Base-by-base conservation (phyloP, 2,888 invertebrate species). In the Pammene aurita region DNA sequence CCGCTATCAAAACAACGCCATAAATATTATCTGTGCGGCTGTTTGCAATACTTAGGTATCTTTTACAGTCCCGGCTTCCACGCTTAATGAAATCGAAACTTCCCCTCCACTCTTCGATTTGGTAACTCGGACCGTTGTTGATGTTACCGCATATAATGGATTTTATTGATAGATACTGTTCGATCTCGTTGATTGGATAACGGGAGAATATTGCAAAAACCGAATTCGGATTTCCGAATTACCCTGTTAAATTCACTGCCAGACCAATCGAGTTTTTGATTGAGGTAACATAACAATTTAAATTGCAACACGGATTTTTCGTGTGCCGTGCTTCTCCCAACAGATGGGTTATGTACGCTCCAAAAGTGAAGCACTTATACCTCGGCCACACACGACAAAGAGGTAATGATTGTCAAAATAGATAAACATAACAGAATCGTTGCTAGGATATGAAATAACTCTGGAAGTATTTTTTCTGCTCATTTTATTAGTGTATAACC, bases 1-100 rank as follows among this genome's bases (percentile, higher is more conserved):
- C 67, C 75, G 74, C 75, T 73, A 75, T 84, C 85, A 85, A 84
- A 86, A 85, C 84, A 86, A 78, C 78, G 74, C 80, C 81, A 86
- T 85, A 86, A 86, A 87, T 86, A 85, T 85, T 76, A 78, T 74
- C 78, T 78, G 75, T 73, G 52, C 72, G 74, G 77, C 74, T 78
- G 76, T 82, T 81, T 76, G 78, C 78, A 75, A 70, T 74, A 73
- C 76, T 77, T 76, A 77, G 76, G 78, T 77, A 77, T 82, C 78
- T 80, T 82, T 80, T 78, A 77, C 77, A 79, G 77, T 76, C 76
- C 70, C 64, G 67, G 68, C 72, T 71, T 68, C 72, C 72, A 63
- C 66, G 72, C 72, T 72, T 74, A 74, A 77, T 75, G 75, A 73
- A 66, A 65, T 70, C 66, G 41, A 66, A 60, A 55, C 56, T 48